Evolutionary conservation across 2,113 vertebrate genomes (phyloP).

Genomic region (Datnioides undecimradiatus): DNA sequence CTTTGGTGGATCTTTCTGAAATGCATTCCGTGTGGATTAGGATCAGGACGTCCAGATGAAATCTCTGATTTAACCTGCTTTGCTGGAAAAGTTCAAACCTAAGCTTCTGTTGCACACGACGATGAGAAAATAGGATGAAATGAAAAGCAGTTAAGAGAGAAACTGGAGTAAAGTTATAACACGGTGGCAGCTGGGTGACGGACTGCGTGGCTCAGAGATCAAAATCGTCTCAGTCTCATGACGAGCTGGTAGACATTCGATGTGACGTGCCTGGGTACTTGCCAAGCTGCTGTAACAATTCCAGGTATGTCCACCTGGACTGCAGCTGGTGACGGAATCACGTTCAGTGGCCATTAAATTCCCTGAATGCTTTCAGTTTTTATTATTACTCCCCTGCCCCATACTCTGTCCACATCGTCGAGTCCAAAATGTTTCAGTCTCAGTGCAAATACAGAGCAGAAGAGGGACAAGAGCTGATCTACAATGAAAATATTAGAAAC

Average conservation of each 20-base stretch:
- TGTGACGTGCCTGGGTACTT: too few relatives aligned
- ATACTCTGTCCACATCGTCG: too few relatives aligned
- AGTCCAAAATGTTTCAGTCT: too few relatives aligned
- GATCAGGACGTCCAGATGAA: slow-evolving; percentile 20
- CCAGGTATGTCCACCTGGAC: too few relatives aligned
- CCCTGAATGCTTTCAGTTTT: too few relatives aligned
- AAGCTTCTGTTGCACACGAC: slow-evolving; percentile 12
- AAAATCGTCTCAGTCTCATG: background rate
- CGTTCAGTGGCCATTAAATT: too few relatives aligned
- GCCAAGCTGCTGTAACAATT: too few relatives aligned
- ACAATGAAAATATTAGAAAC: too few relatives aligned
- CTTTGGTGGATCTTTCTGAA: slow-evolving; percentile 15
- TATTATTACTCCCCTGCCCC: too few relatives aligned
- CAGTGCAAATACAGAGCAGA: too few relatives aligned
- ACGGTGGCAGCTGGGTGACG: background rate
- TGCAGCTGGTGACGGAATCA: too few relatives aligned
- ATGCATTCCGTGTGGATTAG: slow-evolving; percentile 22
- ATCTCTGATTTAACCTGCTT: background rate
- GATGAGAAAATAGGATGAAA: background rate
- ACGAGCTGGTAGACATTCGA: background rate
- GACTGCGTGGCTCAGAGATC: background rate
- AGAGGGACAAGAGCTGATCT: too few relatives aligned
- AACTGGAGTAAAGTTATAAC: background rate
- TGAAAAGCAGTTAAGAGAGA: background rate
- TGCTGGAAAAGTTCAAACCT: background rate